Percentiles rank a stretch among this genome's conserved stretches.
Evolutionary conservation across 2,797 vertebrate species (phyloP).

Genomic region (Brotula barbata): DNA sequence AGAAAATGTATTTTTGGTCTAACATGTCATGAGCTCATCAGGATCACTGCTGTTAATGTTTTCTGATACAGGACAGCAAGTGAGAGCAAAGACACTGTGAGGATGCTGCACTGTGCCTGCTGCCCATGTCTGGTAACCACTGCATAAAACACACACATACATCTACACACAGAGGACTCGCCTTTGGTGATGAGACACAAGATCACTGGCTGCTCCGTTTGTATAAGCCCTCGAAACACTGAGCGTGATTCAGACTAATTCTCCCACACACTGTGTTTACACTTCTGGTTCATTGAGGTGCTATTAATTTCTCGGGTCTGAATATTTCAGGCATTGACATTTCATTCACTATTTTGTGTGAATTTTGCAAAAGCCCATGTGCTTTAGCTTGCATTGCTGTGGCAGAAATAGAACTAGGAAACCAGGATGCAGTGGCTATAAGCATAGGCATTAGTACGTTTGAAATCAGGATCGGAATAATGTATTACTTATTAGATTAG

Average conservation of each 20-base stretch:
- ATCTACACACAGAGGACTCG: slow-evolving; percentile 53
- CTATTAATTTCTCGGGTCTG: slow-evolving; percentile 75
- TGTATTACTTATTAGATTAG: no score
- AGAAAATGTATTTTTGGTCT: slow-evolving; percentile 7
- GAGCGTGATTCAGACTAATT: slow-evolving; percentile 80
- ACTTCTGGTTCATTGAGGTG: slow-evolving; percentile 79
- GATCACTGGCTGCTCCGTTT: slow-evolving; percentile 74
- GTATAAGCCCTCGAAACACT: slow-evolving; percentile 78
- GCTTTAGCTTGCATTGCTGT: background rate
- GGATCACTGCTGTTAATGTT: slow-evolving; percentile 12
- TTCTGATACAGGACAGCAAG: slow-evolving; percentile 16
- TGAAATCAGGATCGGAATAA: no score
- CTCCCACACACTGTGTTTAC: slow-evolving; percentile 81
- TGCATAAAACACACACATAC: slow-evolving; percentile 37
- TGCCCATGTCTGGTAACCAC: no score
- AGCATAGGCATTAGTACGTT: no score
- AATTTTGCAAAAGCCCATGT: slow-evolving; percentile 27
- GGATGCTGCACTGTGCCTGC: slow-evolving; percentile 23
- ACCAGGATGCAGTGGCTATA: no score
- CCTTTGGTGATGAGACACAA: slow-evolving; percentile 66
- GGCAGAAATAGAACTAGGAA: background rate
- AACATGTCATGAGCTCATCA: slow-evolving; percentile 2
- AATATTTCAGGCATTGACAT: slow-evolving; percentile 63
- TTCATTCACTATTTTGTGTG: slow-evolving; percentile 64
- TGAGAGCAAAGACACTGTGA: slow-evolving; percentile 16